Base-by-base conservation (phyloP, 2,797 vertebrate genomes). In the Brachyalestes nurse region DNA sequence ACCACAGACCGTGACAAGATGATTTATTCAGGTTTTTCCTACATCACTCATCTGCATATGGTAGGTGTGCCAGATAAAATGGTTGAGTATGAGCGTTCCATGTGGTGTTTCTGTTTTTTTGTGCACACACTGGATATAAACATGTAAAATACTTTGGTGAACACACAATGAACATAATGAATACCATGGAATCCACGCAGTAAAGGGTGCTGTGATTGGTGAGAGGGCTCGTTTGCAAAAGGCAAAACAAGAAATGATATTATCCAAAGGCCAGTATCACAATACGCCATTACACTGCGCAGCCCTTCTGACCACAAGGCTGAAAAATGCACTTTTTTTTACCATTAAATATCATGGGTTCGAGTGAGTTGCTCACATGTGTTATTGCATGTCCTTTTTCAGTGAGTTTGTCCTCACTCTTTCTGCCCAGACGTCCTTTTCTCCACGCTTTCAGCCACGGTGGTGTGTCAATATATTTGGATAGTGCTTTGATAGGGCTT, bases 401-500 rank as follows among this genome's bases (percentile, higher is more conserved):
- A 5, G 1, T 5, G 21, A 25, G 42, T 25, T 70, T 47, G 49
- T 10, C 49, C 25, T 53, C 47, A 5, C 45, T 38, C 61, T 70
- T 23, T 13, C 9, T 12, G 21, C 67, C 45, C 45, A n/a, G 10
- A 9, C 13, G 49, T 34, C 69, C 47, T 53, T 23, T 40, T 34
- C 62, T 40, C 17, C 47, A 28, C 23, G 1, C 25, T 17, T 53
- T 40, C n/a, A 4, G 4, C 38, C 8, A 19, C 38, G 5, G 40
- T 14, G 2, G 21, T 9, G 21, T 49, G 42, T 69, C 66, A 25
- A 25, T 49, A 25, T 23, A 69, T 34, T 69, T 69, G 47, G n/a
- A 49, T 70, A 17, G 45, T 5, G 42, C 69, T 28, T 51, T 28
- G 69, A 51, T 51, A 9, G 42, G 69, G 69, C 69, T 71, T 51